Conservation (phyloP, 37 sponge, comb jelly and placozoan genomes). For the Spongia lamella region DNA sequence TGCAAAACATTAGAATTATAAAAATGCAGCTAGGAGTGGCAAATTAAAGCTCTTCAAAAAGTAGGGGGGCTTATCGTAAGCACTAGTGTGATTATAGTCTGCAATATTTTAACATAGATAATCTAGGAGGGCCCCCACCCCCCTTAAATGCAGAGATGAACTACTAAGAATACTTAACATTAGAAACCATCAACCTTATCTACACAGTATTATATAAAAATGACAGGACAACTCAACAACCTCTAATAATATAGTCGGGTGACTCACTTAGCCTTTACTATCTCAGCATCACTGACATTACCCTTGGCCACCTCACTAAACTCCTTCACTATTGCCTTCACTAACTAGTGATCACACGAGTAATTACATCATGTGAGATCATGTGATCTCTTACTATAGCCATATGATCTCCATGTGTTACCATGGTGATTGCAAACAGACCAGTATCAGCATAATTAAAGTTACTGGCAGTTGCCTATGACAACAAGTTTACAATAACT, state of each 20-base stretch:
- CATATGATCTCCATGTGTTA: too few species aligned
- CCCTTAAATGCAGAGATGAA: too few species aligned
- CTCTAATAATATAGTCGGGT: not conserved
- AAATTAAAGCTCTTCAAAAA: too few species aligned
- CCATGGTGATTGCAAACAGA: slow-evolving; percentile 55
- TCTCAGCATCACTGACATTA: slow-evolving; percentile 42
- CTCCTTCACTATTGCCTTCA: slow-evolving; percentile 59
- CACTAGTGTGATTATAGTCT: too few species aligned
- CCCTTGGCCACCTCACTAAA: slow-evolving; percentile 65
- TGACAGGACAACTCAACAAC: not conserved
- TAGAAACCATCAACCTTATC: not conserved
- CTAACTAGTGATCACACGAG: slow-evolving; percentile 35
- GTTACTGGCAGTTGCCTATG: slow-evolving; percentile 64
- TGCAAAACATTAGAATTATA: too few species aligned
- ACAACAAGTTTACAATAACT: too few species aligned
- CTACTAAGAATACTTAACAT: not conserved
- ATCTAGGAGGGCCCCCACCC: too few species aligned
- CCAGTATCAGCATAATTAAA: slow-evolving; percentile 77
- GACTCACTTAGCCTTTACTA: slow-evolving; percentile 69
- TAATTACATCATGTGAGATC: too few species aligned
- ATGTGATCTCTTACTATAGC: too few species aligned
- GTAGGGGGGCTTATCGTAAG: too few species aligned
- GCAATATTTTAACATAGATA: too few species aligned
- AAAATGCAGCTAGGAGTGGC: too few species aligned
- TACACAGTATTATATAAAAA: not conserved